Conservation (phyloP, 2,797 vertebrate species). For the Myotis vivesi region DNA sequence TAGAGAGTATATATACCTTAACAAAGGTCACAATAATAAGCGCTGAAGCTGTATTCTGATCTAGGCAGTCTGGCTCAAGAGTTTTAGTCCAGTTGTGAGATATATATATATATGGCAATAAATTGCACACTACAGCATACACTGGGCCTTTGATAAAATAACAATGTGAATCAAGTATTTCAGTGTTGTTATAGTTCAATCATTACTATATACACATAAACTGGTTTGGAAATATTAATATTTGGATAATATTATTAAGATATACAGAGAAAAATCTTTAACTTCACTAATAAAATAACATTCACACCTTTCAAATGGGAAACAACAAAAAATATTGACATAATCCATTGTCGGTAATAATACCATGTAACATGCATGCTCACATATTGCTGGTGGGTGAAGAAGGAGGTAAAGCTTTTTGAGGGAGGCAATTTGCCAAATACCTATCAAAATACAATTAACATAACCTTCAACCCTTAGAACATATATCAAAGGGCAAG, state of each 20-base stretch:
- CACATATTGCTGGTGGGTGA: neutral
- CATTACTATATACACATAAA: neutral
- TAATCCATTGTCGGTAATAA: neutral
- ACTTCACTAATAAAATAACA: neutral
- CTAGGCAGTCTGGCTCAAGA: neutral
- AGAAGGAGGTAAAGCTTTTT: neutral
- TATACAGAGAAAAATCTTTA: slow-evolving; percentile 11
- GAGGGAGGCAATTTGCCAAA: neutral
- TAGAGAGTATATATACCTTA: neutral
- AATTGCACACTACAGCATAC: slow-evolving; percentile 20
- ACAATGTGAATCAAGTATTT: neutral
- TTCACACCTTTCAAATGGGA: neutral
- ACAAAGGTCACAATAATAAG: neutral
- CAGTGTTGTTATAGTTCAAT: neutral
- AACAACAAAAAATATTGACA: slow-evolving; percentile 27
- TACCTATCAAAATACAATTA: slow-evolving; percentile 29
- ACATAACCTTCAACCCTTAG: neutral
- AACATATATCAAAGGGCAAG: too few species aligned
- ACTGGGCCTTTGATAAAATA: slow-evolving; percentile 20
- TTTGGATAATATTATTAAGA: neutral
- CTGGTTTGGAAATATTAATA: neutral
- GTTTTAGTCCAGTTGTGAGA: neutral
- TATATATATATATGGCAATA: neutral
- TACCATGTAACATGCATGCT: neutral
- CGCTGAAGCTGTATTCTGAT: neutral